Base-by-base conservation (phyloP, 2,113 vertebrate genomes). In the Camarhynchus parvulus region DNA sequence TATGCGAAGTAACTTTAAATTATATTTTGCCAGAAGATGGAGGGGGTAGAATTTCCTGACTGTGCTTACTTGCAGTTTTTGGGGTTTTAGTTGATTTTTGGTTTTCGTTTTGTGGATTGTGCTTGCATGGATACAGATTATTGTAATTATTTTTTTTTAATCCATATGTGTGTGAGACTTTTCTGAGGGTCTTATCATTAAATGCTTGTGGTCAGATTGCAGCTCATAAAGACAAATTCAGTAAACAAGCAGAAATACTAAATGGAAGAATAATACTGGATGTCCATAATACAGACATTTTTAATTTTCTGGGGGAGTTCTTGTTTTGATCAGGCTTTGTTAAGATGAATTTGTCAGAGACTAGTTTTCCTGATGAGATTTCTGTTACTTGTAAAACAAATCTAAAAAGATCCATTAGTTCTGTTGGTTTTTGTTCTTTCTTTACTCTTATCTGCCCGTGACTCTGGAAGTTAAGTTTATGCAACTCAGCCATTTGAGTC, bases 241-340 rank as follows among this genome's bases (percentile, higher is more conserved):
- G 9, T 75, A 56, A 89, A 33, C 3, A 50, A 20, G 12, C 3
- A 47, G 16, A 88, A 61, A 25, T 66, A 23, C 4, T 68, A 52
- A 69, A 47, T 25, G 4, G 4, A 42, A 58, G 5, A 72, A 13
- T 27, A 74, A 21, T 13, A 31, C 3, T 44, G 15, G 2, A 7
- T 81, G 17, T 44, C 13, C 2, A 0, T 39, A 72, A n/a, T 19
- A 8, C 10, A 72, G 31, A 27, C 0, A 3, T 4, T 47, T 82
- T 27, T 22, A 20, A 1, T 9, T 52, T 33, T 39, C 39, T 8
- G 3, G 1, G 1, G 11, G 4, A 4, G 4, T 15, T 17, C 3
- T 50, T 83, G 4, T 58, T 63, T 55, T 64, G 22, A 1, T 56
- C 16, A 66, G 10, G 7, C 7, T 61, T 68, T 21, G 6, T 58